These are phyloP conservation scores for Drosophila kambysellisi DNA, from an alignment of 2,888 invertebrate species.

Conservation along the genomic window DNA sequence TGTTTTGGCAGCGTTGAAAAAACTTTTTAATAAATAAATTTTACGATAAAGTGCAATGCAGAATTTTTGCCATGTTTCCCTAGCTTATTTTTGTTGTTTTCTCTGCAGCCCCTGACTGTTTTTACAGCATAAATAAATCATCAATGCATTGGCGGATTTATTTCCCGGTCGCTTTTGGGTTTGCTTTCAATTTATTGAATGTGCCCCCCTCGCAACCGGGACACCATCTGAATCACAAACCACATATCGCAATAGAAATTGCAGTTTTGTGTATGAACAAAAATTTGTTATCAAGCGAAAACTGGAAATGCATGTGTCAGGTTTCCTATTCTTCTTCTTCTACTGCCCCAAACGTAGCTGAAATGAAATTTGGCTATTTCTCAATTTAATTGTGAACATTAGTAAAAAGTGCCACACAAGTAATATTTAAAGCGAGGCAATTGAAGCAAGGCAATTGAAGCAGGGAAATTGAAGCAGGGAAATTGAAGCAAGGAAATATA, in stretches of 20 bases:
- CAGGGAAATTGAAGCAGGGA: not conserved
- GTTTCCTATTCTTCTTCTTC: not conserved
- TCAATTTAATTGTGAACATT: conserved; percentile 1
- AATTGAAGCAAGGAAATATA: not conserved
- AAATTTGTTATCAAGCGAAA: conserved; percentile 45
- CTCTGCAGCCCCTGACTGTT: conserved; percentile 12
- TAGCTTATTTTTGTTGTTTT: not conserved
- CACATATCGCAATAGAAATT: conserved; percentile 14
- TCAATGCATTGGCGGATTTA: conserved; percentile 60
- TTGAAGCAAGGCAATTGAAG: not conserved
- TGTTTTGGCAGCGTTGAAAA: conserved; percentile 60
- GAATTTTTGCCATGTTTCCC: conserved; percentile 33
- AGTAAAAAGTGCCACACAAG: not conserved
- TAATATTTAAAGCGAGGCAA: not conserved
- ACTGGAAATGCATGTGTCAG: conserved; percentile 54
- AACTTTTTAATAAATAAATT: conserved; percentile 72
- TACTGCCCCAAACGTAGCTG: not conserved
- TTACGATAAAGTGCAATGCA: conserved; percentile 71
- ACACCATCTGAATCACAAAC: not conserved
- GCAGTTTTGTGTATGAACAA: conserved; percentile 29
- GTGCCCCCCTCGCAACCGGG: not conserved
- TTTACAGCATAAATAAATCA: conserved; percentile 75
- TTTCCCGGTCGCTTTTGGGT: conserved; percentile 26
- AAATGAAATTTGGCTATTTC: not conserved
- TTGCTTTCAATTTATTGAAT: conserved; percentile 46